Conservation (phyloP, 23 tunicate genomes). For the Styela clava region DNA sequence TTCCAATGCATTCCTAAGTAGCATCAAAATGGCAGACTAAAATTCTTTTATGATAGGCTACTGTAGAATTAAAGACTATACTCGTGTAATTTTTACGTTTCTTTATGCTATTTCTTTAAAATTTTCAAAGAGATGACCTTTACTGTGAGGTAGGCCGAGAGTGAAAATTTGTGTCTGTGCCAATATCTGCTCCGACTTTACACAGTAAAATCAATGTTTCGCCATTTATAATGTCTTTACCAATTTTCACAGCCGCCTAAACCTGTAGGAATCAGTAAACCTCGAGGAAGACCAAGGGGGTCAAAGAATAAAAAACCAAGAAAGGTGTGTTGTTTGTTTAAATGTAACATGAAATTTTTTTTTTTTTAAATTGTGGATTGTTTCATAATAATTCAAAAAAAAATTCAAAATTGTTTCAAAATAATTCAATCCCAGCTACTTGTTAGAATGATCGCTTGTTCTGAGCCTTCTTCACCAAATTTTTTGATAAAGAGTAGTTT, state of each 20-base stretch:
- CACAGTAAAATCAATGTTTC: background rate
- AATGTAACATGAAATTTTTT: background rate
- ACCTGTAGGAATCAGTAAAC: slow-evolving; percentile 83
- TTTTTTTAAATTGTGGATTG: background rate
- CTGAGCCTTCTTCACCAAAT: too few species aligned
- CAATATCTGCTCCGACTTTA: background rate
- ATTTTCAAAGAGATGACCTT: background rate
- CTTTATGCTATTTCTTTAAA: too few species aligned
- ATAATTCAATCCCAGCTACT: too few species aligned
- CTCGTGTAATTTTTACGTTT: too few species aligned
- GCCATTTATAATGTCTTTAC: background rate
- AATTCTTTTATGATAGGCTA: too few species aligned
- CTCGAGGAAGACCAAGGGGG: slow-evolving; percentile 94
- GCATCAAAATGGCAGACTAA: too few species aligned
- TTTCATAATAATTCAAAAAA: too few species aligned
- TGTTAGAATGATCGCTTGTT: too few species aligned
- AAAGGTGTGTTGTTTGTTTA: slow-evolving; percentile 43
- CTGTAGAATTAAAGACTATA: too few species aligned
- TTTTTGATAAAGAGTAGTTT: background rate
- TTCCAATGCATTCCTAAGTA: too few species aligned
- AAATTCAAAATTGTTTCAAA: too few species aligned
- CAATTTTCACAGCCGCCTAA: slow-evolving; percentile 64
- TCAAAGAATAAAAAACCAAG: slow-evolving; percentile 90
- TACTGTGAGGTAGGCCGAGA: background rate
- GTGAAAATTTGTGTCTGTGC: background rate